Conservation (phyloP, 2,888 invertebrate species). For the Ctena decussata region DNA sequence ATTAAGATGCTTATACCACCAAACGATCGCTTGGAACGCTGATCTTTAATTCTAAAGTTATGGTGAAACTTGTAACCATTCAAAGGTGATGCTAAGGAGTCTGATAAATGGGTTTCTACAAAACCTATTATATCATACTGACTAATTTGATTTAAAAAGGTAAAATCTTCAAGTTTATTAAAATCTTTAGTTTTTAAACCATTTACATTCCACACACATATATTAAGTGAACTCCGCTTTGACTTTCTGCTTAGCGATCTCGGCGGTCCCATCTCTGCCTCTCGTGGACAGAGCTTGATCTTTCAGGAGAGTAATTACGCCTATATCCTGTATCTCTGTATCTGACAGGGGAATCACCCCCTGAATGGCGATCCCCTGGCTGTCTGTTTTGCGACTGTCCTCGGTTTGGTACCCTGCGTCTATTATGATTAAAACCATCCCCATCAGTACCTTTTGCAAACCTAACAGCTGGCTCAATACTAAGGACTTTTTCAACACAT, state of each 20-base stretch:
- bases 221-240: not conserved
- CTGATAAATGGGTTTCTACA: not conserved
- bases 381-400: not conserved
- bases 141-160: not conserved
- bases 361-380: not conserved
- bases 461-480: not conserved
- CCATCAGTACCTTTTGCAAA: not conserved
- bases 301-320: not conserved
- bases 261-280: not conserved
- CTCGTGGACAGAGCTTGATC: not conserved
- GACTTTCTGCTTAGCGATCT: not conserved
- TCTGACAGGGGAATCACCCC: not conserved
- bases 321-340: not conserved
- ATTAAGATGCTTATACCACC: not conserved
- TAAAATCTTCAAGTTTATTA: not conserved
- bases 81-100: not conserved
- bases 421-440: not conserved
- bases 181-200: not conserved
- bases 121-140: not conserved
- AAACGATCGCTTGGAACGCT: not conserved
- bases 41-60: not conserved
- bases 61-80: not conserved
- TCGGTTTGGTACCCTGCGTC: not conserved
- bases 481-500: not conserved
- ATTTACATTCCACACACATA: conserved; percentile 1